phyloP scores from a whole-genome alignment of 2,888 invertebrate genomes.

The Drosophila barbarae region DNA sequence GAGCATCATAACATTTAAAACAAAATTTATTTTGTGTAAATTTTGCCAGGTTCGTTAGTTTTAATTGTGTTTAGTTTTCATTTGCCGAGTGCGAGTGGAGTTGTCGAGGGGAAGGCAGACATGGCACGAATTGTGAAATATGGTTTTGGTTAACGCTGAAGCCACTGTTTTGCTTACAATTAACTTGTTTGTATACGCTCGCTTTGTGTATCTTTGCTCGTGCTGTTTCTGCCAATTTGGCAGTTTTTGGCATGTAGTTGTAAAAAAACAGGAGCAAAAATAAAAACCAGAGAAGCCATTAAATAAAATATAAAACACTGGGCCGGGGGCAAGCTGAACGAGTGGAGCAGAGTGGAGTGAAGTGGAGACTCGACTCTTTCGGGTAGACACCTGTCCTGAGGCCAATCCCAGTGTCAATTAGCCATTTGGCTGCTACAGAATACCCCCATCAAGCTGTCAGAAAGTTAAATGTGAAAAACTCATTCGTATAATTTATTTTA shows the following conservation, averaged over 20 bases:
- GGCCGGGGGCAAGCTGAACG: not conserved
- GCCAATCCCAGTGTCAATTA: constrained; percentile 67
- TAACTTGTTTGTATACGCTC: constrained; percentile 36
- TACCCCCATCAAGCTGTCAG: constrained; percentile 71
- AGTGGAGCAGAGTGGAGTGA: constrained; percentile 1
- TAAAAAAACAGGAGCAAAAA: constrained; percentile 11
- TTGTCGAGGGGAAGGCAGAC: constrained; percentile 10
- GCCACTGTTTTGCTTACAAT: constrained; percentile 43
- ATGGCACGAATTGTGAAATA: constrained; percentile 14
- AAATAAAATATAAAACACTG: constrained; percentile 49
- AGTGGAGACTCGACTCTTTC: constrained; percentile 10
- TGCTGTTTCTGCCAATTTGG: constrained; percentile 60
- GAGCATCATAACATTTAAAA: constrained; percentile 69
- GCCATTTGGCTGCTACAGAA: constrained; percentile 57
- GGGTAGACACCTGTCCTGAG: constrained; percentile 37
- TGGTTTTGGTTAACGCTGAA: constrained; percentile 22
- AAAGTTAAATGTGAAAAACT: constrained; percentile 71
- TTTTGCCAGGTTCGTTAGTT: constrained; percentile 75
- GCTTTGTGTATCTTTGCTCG: constrained; percentile 29
- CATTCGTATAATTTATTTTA: constrained; percentile 68
- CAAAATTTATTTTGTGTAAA: constrained; percentile 73
- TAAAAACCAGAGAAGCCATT: constrained; percentile 45
- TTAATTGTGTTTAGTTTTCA: constrained; percentile 72
- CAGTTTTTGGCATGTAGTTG: constrained; percentile 58
- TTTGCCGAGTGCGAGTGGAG: constrained; percentile 37